A percentile compares a stretch with the other conserved stretches of the same genome.
Conservation (phyloP, 2,797 vertebrate species). For the Nasua narica region DNA sequence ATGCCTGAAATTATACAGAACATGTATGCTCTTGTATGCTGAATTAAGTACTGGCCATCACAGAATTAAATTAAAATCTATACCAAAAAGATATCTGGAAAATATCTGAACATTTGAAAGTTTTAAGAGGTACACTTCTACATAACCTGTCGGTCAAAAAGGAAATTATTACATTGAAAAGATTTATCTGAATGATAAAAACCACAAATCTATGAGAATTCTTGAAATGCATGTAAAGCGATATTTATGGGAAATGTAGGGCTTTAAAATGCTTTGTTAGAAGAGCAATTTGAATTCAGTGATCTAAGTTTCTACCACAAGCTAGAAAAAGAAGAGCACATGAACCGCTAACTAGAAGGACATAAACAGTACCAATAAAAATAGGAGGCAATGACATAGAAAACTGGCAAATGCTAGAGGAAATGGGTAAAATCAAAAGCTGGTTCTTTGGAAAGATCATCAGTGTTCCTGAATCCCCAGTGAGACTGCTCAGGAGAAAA, state of each 20-base stretch:
- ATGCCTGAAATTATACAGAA: background rate
- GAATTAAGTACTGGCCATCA: background rate
- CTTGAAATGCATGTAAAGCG: background rate
- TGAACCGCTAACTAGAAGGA: background rate
- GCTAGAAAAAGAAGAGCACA: background rate
- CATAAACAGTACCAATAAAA: background rate
- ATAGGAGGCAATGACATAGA: background rate
- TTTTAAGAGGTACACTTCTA: background rate
- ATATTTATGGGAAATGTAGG: background rate
- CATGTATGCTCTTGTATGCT: background rate
- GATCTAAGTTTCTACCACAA: background rate
- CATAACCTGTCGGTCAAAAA: background rate
- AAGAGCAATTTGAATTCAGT: background rate
- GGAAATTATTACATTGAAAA: background rate
- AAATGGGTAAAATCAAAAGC: background rate
- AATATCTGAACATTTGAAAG: background rate
- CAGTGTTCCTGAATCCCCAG: background rate
- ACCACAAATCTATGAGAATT: background rate
- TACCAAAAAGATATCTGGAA: background rate
- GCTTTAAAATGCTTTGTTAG: background rate
- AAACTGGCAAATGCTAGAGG: background rate
- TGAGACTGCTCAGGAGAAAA: too few species aligned
- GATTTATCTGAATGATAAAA: background rate
- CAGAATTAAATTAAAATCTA: background rate
- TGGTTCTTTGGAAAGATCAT: background rate